A percentile compares a stretch with the other conserved stretches of the same genome.
These are phyloP conservation scores for Epinotia nisella DNA, from an alignment of 2,888 invertebrate species.

Conservation along the genomic window DNA sequence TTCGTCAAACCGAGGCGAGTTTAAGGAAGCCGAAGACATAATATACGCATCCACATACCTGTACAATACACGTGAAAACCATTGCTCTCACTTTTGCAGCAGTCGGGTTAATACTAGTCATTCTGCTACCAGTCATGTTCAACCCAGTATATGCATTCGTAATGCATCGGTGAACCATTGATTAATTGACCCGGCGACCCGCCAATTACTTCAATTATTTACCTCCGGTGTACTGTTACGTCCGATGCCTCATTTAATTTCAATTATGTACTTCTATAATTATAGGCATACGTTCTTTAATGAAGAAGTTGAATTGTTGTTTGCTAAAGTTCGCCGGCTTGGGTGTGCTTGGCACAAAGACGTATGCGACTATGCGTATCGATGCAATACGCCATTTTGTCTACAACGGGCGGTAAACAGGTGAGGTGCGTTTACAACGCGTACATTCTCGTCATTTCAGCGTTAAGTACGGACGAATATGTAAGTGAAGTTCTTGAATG, in stretches of 20 bases:
- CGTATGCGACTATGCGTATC: not conserved
- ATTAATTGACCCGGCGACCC: constrained; percentile 82
- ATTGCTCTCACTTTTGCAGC: not conserved
- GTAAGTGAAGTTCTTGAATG: no score
- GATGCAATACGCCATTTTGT: not conserved
- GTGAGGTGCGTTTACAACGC: constrained; percentile 22
- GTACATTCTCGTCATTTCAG: constrained; percentile 19
- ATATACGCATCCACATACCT: not conserved
- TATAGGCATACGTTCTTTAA: constrained; percentile 30
- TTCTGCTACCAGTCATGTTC: constrained; percentile 2
- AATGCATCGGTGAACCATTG: constrained; percentile 65
- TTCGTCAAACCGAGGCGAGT: not conserved
- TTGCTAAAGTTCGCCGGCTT: not conserved
- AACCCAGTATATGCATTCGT: constrained; percentile 56
- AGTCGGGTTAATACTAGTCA: not conserved
- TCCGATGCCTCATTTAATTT: constrained; percentile 60
- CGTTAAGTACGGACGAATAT: not conserved
- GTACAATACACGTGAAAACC: not conserved
- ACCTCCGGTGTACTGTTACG: constrained; percentile 73
- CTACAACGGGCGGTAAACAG: not conserved
- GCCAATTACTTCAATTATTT: constrained; percentile 83
- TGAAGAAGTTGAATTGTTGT: constrained; percentile 22
- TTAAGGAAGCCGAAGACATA: not conserved
- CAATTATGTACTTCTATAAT: constrained; percentile 52
- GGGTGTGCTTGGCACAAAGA: not conserved